Percentiles rank a stretch among this genome's conserved stretches.
Evolutionary conservation across 1,140 invertebrate genomes (phyloP).

Genomic region (Bombus waltoni): DNA sequence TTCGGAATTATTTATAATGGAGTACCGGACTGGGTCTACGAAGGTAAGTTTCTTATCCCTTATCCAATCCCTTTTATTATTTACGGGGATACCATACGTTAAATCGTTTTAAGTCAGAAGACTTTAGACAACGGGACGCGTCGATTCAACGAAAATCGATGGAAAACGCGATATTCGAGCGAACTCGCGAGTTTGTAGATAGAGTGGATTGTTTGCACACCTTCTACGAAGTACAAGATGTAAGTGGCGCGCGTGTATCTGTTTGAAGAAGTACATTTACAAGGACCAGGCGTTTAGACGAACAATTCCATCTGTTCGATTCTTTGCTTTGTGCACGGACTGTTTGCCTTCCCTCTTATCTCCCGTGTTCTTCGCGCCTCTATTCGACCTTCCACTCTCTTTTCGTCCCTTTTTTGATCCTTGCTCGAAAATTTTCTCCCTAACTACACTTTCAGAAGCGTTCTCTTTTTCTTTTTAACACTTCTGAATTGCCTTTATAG

Average conservation of each 20-base stretch:
- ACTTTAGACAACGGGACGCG: too few species aligned
- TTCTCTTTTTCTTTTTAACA: too few species aligned
- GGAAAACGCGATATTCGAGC: neutral
- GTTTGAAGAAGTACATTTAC: constrained; percentile 9
- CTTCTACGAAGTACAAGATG: neutral
- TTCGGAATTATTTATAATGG: constrained; percentile 88
- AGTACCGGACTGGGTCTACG: constrained; percentile 92
- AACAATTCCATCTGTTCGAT: constrained; percentile 10
- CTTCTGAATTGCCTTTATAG: neutral
- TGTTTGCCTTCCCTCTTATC: neutral
- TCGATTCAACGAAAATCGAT: neutral
- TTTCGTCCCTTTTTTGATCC: neutral
- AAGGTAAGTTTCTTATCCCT: constrained; percentile 83
- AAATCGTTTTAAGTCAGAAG: constrained; percentile 2
- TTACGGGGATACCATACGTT: neutral
- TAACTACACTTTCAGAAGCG: neutral
- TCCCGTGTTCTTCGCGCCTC: neutral
- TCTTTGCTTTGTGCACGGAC: constrained; percentile 21
- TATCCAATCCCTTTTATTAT: neutral
- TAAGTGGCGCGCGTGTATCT: neutral
- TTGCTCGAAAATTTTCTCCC: neutral
- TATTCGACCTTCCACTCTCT: neutral
- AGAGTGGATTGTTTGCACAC: neutral
- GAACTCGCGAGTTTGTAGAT: neutral
- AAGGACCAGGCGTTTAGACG: neutral